Evolutionary conservation across 2,113 vertebrate genomes (phyloP), one percentile per base, ranked within the genome.

Genomic region (Athene noctua): DNA sequence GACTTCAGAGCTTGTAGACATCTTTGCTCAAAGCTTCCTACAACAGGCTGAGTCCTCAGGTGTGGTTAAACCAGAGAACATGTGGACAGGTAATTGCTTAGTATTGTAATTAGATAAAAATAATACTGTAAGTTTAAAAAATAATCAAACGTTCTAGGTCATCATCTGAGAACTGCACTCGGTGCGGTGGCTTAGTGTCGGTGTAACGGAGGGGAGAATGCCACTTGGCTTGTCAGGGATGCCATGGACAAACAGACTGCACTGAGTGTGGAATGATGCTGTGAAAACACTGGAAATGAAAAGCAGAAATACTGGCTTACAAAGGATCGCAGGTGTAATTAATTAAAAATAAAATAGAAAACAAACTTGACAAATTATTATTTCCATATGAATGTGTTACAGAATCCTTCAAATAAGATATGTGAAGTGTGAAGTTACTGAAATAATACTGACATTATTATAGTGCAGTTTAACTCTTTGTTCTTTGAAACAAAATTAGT

Each of bases 181-280:
- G 0, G 30, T 21, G 32, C 26, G 34, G 5, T 20, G 44, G 10
- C 44, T 85, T 26, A 8, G 22, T 10, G 23, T 13, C 55, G 68
- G 32, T 58, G 36, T 65, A n/a, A 51, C 0, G 2, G 51, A 22
- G 25, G 23, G 44, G 32, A 67, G 30, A 8, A 30, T 8, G 44
- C 15, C 30, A 6, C 26, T 40, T 58, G 80, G 23, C 15, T 44
- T 75, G 26, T 25, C 52, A 49, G 30, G 38, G 34, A 5, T 57
- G 44, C 29, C 11, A 2, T 5, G 29, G 61, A 14, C 61, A 46
- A 26, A 47, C 0, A 1, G 23, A 15, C 20, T 11, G 52, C 19
- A 5, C 38, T 0, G 3, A 32, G 32, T 32, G 30, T 30, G 5
- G 80, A 29, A 59, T 8, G 42, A 21, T 51, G 36, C 62, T 58